Conservation (phyloP, 2,888 invertebrate species). For the Nephrotoma appendiculata region DNA sequence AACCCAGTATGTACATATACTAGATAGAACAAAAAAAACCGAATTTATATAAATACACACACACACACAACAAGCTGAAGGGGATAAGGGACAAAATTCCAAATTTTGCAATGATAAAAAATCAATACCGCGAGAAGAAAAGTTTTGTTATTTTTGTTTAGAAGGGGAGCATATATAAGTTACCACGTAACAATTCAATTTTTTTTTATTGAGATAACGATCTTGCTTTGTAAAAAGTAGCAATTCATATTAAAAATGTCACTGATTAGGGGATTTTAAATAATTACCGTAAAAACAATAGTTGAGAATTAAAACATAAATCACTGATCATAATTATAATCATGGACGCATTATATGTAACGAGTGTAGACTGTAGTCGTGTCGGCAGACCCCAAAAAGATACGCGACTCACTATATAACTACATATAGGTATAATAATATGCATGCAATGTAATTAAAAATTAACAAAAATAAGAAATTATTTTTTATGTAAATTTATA, state of each 20-base stretch:
- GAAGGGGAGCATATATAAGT: neutral
- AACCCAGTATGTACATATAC: neutral
- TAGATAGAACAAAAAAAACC: neutral
- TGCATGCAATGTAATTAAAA: neutral
- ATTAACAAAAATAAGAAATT: neutral
- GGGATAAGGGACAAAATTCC: neutral
- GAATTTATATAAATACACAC: neutral
- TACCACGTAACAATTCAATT: neutral
- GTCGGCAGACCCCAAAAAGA: neutral
- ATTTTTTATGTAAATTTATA: neutral
- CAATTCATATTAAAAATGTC: neutral
- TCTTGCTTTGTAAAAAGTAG: neutral
- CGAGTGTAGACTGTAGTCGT: neutral
- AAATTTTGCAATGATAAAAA: conserved; percentile 3
- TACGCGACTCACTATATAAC: neutral
- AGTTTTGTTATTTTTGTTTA: neutral
- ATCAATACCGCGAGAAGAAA: conserved; percentile 1
- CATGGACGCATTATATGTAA: neutral
- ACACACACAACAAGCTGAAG: neutral
- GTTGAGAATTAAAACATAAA: neutral
- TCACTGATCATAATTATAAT: neutral
- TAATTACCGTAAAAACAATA: neutral
- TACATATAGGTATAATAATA: neutral
- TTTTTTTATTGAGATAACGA: neutral
- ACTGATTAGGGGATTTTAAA: neutral